Evolutionary conservation across 2,797 vertebrate genomes (phyloP), one percentile per base, ranked within the genome.

Genomic region (Graptemys geographica): DNA sequence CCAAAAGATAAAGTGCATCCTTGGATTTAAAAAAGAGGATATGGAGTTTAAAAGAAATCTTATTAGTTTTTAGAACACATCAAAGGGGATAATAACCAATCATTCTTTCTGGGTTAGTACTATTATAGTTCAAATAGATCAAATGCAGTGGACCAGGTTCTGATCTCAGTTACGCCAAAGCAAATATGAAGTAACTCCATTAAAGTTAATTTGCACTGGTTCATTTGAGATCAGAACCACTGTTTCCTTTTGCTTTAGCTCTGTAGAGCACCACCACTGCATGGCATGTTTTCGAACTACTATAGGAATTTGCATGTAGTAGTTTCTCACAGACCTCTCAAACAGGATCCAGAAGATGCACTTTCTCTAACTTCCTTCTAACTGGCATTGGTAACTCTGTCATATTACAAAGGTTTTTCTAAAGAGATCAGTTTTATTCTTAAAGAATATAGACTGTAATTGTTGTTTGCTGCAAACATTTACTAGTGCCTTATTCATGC

Each of bases 401-500:
- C 72, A n/a, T 72, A 92, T 76, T 88, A 49, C 84, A 94, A 79
- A 87, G 81, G n/a, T 84, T 95, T 96, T 96, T 79, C 88, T 92
- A 92, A 96, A 91, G 62, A 91, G 72, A 90, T 95, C 25, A 2
- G 79, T 88, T 94, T 94, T 95, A 95, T 94, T 96, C 86, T 92
- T 92, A 95, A 79, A 91, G 95, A 96, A 93, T 95, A 74, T 16
- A 65, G 65, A 95, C 96, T 97, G 85, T 81, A 93, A 95, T 91
- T 90, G 91, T 95, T 93, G 92, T 95, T 95, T 98, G 95, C 93
- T 94, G 95, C 95, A 96, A 94, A 96, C 86, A 91, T 95, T 97
- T 93, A 97, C 94, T 97, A 96, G 97, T 97, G 97, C 97, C 98
- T 98, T 98, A 97, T 87, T 95, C 92, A 86, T 95, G 92, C 86